Evolutionary conservation across 2,888 invertebrate genomes (phyloP).

Genomic region (Sicus ferrugineus): DNA sequence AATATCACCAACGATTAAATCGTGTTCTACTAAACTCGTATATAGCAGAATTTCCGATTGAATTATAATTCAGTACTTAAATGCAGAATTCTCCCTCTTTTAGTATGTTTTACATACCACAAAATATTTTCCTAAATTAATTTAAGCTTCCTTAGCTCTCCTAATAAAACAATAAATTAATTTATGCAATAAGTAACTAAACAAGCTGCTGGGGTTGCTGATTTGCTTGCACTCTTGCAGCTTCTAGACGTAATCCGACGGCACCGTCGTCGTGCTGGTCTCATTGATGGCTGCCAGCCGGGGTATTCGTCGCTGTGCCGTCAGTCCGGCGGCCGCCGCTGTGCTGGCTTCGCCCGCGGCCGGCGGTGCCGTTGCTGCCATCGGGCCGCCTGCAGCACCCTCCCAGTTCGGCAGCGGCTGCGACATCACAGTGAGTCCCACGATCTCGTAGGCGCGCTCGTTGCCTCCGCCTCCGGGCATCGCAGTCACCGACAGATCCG

Average conservation of each 20-base stretch:
- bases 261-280: slow-evolving; percentile 65
- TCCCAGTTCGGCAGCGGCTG: slow-evolving; percentile 65
- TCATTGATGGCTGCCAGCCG: slow-evolving; percentile 69
- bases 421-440: slow-evolving; percentile 67
- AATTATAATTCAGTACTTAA: not conserved
- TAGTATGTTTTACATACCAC: slow-evolving; percentile 13
- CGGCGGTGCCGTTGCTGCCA: slow-evolving; percentile 43
- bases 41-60: not conserved
- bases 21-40: slow-evolving; percentile 46
- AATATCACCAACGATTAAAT: slow-evolving; percentile 65
- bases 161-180: slow-evolving; percentile 17
- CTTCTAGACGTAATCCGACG: slow-evolving; percentile 69
- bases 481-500: slow-evolving; percentile 70
- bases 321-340: slow-evolving; percentile 48
- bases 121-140: not conserved
- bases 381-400: slow-evolving; percentile 50
- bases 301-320: slow-evolving; percentile 61
- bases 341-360: slow-evolving; percentile 42
- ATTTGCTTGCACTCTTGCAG: slow-evolving; percentile 10
- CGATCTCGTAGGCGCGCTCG: slow-evolving; percentile 71
- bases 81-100: slow-evolving; percentile 20
- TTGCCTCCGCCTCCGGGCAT: slow-evolving; percentile 62
- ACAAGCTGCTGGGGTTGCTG: slow-evolving; percentile 30
- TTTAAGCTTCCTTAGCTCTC: slow-evolving; percentile 2
- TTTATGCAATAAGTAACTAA: slow-evolving; percentile 6